Base-by-base conservation (phyloP, 2,888 invertebrate genomes). In the Chrysolina americana region DNA sequence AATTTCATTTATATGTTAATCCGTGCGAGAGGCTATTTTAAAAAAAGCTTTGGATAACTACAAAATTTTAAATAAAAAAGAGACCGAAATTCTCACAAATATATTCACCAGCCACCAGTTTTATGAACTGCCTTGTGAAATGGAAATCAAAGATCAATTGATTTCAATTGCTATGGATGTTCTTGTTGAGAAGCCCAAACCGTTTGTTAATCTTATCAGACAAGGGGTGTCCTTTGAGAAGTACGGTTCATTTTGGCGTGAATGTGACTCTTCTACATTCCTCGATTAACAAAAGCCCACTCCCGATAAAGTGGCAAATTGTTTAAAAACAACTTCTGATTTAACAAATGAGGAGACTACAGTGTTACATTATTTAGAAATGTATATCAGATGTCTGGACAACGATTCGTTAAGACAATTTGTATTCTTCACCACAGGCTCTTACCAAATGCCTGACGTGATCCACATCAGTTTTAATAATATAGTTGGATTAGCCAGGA, bases 391-490 rank as follows among this genome's bases (percentile, higher is more conserved):
- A 15, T 66, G 53, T 17, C 17, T 66, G 28, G 48, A 50, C 15
- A 17, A 66, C 28, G 47, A 36, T 53, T 53, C 53, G 9, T n/a
- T 62, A 13, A 4, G 50, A 10, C 23, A 66, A 66, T 66, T 66
- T 66, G 9, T 66, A 36, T 47, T 66, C 23, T 28, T 62, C 11
- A 15, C 28, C 11, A 66, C 66, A 28, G 66, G 28, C 2, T 66
- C 66, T 23, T 66, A 66, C 17, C 66, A 66, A 50, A 66, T 66
- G 66, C 66, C 66, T 17, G 66, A 66, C 23, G n/a, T 13, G 9
- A 66, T 66, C 28, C n/a, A 13, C 2, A 28, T 66, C 5, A 28
- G 36, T 47, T 66, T 66, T n/a, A 66, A 23, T 11, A 53, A 47
- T 23, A 17, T 23, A 3, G 66, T 66, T 23, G 66, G 66, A 23